Conservation (phyloP, 2,113 vertebrate genomes). For the Podarcis cretensis region DNA sequence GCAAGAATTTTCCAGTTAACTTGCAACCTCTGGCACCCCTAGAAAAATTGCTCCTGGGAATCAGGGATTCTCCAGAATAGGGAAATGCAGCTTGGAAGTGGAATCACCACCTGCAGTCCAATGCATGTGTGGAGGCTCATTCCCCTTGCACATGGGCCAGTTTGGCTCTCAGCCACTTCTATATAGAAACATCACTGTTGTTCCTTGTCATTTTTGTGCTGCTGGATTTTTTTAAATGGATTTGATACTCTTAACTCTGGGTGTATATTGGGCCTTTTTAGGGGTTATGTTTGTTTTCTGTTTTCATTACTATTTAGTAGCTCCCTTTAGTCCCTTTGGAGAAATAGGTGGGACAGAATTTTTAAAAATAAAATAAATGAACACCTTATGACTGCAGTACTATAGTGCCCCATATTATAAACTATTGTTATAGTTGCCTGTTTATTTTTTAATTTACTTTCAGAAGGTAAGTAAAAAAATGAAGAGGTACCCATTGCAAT, state of each 20-base stretch:
- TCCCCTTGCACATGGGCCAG: background rate
- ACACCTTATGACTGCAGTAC: too few species aligned
- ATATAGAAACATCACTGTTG: background rate
- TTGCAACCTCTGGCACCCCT: background rate
- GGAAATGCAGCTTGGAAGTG: background rate
- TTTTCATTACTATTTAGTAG: too few species aligned
- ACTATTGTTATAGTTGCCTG: background rate
- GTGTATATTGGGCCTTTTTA: too few species aligned
- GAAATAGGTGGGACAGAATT: too few species aligned
- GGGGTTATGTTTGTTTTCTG: too few species aligned
- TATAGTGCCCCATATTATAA: background rate
- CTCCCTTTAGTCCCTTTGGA: too few species aligned
- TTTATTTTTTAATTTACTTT: background rate
- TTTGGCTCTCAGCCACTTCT: background rate
- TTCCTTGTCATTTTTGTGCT: background rate
- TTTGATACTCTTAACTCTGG: too few species aligned
- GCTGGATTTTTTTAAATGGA: background rate
- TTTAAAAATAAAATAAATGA: too few species aligned
- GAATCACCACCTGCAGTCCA: too few species aligned
- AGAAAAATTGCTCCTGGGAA: background rate
- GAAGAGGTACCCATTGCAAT: background rate
- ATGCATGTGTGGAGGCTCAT: background rate
- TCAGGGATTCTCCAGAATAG: background rate
- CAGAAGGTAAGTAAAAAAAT: background rate
- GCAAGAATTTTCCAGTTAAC: background rate